Percentiles rank a stretch among this genome's conserved stretches.
Evolutionary conservation across 1,140 invertebrate genomes (phyloP).

Genomic region (Antheraea mylitta): DNA sequence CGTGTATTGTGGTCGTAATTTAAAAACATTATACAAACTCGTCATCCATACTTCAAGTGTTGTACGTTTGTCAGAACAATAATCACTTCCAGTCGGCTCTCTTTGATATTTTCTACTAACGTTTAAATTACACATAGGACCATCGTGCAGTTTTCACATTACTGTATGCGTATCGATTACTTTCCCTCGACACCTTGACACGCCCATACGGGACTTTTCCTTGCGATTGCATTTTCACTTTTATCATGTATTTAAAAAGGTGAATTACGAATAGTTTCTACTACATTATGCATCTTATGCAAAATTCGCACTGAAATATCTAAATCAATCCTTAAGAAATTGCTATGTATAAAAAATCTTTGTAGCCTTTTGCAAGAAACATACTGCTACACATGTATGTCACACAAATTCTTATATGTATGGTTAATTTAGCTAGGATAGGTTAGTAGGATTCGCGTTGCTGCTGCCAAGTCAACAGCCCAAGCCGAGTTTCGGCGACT

Average conservation of each 20-base stretch:
- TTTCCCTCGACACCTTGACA: background rate
- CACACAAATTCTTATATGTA: no score
- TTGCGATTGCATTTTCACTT: background rate
- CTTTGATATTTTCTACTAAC: background rate
- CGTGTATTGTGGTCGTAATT: background rate
- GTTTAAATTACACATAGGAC: background rate
- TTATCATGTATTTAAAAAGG: background rate
- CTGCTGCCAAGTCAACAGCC: no score
- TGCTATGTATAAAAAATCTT: no score
- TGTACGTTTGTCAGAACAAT: background rate
- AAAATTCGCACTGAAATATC: no score
- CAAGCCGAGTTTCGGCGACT: no score
- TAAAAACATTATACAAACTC: background rate
- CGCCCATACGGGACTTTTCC: background rate
- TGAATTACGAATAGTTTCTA: no score
- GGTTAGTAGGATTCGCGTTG: no score
- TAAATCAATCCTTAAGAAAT: no score
- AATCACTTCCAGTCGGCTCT: background rate
- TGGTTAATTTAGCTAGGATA: no score
- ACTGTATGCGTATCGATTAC: background rate
- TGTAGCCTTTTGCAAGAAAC: no score
- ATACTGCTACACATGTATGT: no score
- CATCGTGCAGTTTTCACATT: background rate
- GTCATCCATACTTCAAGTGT: background rate
- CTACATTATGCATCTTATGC: no score